Evolutionary conservation across 2,888 invertebrate genomes (phyloP).

Genomic region (Sepioteuthis lessoniana): DNA sequence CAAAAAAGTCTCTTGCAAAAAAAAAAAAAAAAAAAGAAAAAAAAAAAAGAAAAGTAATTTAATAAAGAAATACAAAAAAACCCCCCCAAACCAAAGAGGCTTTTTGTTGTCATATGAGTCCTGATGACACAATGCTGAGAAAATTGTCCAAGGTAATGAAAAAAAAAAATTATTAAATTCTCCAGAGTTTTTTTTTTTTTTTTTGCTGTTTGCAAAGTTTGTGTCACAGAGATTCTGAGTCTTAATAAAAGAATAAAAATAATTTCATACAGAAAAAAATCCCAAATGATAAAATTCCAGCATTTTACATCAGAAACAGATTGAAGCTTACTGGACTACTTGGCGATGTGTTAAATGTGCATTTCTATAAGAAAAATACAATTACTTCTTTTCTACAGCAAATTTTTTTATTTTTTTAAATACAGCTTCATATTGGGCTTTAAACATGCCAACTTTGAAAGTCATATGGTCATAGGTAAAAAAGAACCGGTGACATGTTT

Average conservation of each 20-base stretch:
- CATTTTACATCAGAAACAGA: conserved; percentile 33
- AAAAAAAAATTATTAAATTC: not conserved
- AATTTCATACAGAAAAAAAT: not conserved
- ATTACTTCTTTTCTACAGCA: not conserved
- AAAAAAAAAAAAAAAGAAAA: not conserved
- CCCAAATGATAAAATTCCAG: not conserved
- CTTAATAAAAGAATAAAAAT: not conserved
- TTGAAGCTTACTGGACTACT: not conserved
- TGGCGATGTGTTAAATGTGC: not conserved
- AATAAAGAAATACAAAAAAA: no score
- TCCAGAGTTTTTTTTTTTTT: not conserved
- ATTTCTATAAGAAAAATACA: not conserved
- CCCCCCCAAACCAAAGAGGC: no score
- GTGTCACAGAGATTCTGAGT: conserved; percentile 10
- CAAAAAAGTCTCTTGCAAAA: not conserved
- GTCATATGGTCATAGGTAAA: not conserved
- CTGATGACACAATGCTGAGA: conserved; percentile 33
- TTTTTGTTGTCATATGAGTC: not conserved
- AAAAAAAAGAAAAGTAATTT: not conserved
- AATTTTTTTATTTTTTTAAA: not conserved
- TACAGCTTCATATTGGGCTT: not conserved
- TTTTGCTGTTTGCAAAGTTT: not conserved
- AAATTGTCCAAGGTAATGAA: not conserved
- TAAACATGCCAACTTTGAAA: not conserved
- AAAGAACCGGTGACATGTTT: not conserved